These are phyloP conservation scores for Diabrotica undecimpunctata DNA, from an alignment of 1,140 invertebrate species.

Conservation along the genomic window DNA sequence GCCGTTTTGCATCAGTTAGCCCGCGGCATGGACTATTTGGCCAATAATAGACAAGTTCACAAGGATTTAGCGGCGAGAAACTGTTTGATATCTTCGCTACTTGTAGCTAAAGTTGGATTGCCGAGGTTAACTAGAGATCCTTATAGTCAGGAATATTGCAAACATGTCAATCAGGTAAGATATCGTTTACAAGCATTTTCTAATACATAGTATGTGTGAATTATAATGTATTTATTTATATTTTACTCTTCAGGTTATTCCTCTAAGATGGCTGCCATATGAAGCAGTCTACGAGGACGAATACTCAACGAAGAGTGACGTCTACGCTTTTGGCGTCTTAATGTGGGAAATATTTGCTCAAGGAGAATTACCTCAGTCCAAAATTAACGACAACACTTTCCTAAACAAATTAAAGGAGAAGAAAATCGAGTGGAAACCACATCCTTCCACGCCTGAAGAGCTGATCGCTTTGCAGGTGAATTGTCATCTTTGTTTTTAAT, in stretches of 20 bases:
- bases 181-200: too few relatives aligned
- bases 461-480: slow-evolving; percentile 61
- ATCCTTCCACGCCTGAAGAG: slow-evolving; percentile 59
- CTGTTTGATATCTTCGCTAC: slow-evolving; percentile 78
- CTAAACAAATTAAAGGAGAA: slow-evolving; percentile 66
- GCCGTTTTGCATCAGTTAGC: slow-evolving; percentile 75
- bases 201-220: background rate
- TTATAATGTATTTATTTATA: too few relatives aligned
- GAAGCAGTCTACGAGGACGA: slow-evolving; percentile 89
- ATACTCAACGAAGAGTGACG: slow-evolving; percentile 90
- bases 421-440: slow-evolving; percentile 61
- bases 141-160: slow-evolving; percentile 81
- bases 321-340: slow-evolving; percentile 86
- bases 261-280: slow-evolving; percentile 81
- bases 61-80: slow-evolving; percentile 90
- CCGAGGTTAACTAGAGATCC: slow-evolving; percentile 79
- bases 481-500: background rate
- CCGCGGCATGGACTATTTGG: slow-evolving; percentile 78
- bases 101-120: slow-evolving; percentile 80
- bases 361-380: slow-evolving; percentile 81
- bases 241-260: slow-evolving; percentile 55
- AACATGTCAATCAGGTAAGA: slow-evolving; percentile 69
- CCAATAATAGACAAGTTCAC: slow-evolving; percentile 73
- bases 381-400: slow-evolving; percentile 74
- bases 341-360: slow-evolving; percentile 89